phyloP scores from a whole-genome alignment of 2,113 vertebrate species.

The Nycticorax nycticorax region DNA sequence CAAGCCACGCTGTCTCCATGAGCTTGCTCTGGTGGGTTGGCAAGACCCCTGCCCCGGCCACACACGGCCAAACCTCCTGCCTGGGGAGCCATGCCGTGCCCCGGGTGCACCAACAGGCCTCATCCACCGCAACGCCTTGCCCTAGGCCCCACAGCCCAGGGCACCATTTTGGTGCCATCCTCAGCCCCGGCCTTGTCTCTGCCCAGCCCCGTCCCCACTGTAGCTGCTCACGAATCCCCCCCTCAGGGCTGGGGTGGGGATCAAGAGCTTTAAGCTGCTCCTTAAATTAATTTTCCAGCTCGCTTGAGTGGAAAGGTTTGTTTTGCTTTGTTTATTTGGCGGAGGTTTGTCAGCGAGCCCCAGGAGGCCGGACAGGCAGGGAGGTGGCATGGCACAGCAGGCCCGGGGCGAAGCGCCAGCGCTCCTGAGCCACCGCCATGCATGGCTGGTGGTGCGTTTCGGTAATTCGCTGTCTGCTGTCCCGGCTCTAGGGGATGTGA shows the following conservation, averaged over 20 bases:
- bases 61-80: neutral
- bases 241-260: fast-evolving
- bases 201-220: fast-evolving
- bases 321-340: neutral
- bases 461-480: neutral
- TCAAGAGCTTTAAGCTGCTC: neutral
- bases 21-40: neutral
- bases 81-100: neutral
- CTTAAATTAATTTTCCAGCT: neutral
- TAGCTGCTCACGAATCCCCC: neutral
- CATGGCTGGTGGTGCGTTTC: neutral
- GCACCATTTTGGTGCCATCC: neutral
- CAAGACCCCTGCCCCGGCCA: neutral
- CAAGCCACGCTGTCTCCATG: fast-evolving
- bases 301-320: neutral
- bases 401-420: neutral
- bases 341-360: neutral
- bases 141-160: neutral
- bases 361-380: neutral
- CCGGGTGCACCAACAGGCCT: neutral
- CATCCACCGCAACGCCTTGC: fast-evolving
- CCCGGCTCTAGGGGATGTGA: neutral
- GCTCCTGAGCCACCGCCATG: neutral
- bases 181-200: no score
- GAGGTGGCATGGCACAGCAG: neutral